These are phyloP conservation scores for Tipula vernalis DNA, from an alignment of 2,888 invertebrate genomes.

Conservation along the genomic window DNA sequence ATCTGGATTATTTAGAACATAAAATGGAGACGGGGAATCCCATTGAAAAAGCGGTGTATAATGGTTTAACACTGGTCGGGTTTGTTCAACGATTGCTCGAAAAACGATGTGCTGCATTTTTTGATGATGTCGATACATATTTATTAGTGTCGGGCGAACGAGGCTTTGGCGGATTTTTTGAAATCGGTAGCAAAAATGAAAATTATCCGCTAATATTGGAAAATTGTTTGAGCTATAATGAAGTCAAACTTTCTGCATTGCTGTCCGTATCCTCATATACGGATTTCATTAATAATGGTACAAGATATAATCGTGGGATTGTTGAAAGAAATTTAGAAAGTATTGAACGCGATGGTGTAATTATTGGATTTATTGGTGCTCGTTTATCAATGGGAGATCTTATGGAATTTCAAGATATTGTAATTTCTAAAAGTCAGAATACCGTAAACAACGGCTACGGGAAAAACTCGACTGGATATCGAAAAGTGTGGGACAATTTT, in stretches of 20 bases:
- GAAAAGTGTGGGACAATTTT: constrained; percentile 24
- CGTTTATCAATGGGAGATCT: constrained; percentile 36
- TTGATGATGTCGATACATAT: constrained; percentile 35
- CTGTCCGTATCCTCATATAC: constrained; percentile 42
- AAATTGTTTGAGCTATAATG: constrained; percentile 44
- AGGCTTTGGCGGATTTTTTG: constrained; percentile 40
- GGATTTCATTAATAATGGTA: constrained; percentile 44
- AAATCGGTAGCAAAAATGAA: constrained; percentile 38
- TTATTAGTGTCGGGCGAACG: constrained; percentile 32
- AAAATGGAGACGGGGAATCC: constrained; percentile 35
- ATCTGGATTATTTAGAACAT: constrained; percentile 50
- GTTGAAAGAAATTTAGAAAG: constrained; percentile 28
- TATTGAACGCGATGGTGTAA: constrained; percentile 38
- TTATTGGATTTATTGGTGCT: constrained; percentile 38
- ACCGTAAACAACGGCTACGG: constrained; percentile 38
- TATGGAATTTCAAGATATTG: constrained; percentile 42
- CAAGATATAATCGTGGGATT: constrained; percentile 39
- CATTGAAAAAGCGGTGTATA: constrained; percentile 32
- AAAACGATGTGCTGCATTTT: constrained; percentile 41
- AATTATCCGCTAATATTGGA: constrained; percentile 36
- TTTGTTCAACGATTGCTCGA: constrained; percentile 41
- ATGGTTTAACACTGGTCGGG: constrained; percentile 34
- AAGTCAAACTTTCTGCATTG: constrained; percentile 42
- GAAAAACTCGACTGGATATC: constrained; percentile 14
- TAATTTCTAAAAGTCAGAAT: constrained; percentile 39